Evolutionary conservation across 2,113 vertebrate genomes (phyloP).

Genomic region (Charina bottae): DNA sequence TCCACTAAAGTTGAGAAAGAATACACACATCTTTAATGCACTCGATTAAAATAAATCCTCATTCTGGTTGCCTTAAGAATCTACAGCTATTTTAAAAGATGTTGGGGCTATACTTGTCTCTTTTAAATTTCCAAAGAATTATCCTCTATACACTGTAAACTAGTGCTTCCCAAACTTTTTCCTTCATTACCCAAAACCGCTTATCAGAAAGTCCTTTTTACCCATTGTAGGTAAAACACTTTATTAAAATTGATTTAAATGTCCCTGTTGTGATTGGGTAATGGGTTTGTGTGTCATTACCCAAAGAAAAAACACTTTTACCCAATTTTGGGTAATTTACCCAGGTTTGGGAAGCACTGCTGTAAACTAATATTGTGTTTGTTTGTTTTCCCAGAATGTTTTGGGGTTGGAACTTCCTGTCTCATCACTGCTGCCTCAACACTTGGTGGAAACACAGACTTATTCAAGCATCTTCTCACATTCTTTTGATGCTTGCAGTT

Average conservation of each 20-base stretch:
- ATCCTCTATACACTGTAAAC: rapidly evolving
- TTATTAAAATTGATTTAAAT: too few species aligned
- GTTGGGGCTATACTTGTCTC: neutral
- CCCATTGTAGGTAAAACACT: too few species aligned
- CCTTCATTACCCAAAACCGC: too few species aligned
- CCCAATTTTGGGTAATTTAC: too few species aligned
- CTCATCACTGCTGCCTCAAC: neutral
- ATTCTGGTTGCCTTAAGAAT: neutral
- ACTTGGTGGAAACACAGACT: slow-evolving; percentile 17
- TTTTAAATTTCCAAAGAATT: neutral
- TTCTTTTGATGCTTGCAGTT: neutral
- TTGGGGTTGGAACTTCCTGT: neutral
- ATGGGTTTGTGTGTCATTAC: too few species aligned
- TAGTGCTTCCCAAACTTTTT: neutral
- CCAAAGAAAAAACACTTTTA: too few species aligned
- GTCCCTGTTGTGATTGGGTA: too few species aligned
- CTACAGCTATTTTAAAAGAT: neutral
- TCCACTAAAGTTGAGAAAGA: neutral
- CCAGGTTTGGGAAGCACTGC: neutral
- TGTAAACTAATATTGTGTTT: neutral
- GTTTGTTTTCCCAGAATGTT: slow-evolving; percentile 15
- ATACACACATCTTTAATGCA: neutral
- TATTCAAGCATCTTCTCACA: slow-evolving; percentile 13
- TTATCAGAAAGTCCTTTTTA: too few species aligned
- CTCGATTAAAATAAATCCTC: neutral